Percentiles rank a stretch among this genome's conserved stretches.
These are phyloP conservation scores for Euphonia xanthogaster DNA, from an alignment of 2,797 vertebrate genomes.

Conservation along the genomic window DNA sequence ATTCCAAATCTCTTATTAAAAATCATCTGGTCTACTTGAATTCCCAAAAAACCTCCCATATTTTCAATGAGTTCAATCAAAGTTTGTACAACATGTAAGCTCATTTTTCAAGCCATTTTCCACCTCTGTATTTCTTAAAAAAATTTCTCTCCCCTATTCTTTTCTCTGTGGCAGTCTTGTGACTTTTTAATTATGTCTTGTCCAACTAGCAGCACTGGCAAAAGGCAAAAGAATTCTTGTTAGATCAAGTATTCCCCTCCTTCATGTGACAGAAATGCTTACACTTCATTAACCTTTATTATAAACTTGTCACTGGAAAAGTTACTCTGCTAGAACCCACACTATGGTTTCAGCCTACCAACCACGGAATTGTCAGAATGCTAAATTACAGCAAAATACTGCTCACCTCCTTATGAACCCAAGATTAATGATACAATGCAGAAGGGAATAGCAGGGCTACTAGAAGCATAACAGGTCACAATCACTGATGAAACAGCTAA, in stretches of 20 bases:
- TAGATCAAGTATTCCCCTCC: neutral
- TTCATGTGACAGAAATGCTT: conserved; percentile 21
- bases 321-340: conserved; percentile 42
- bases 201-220: neutral
- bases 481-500: conserved; percentile 22
- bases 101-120: neutral
- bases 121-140: neutral
- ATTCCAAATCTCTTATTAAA: neutral
- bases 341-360: conserved; percentile 27
- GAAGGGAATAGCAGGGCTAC: conserved; percentile 10
- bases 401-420: conserved; percentile 67
- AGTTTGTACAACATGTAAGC: neutral
- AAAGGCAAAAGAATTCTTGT: conserved; percentile 6
- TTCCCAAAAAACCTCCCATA: neutral
- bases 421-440: conserved; percentile 42
- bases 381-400: conserved; percentile 44
- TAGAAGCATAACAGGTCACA: neutral
- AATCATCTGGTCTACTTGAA: neutral
- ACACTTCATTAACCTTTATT: conserved; percentile 48
- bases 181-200: neutral
- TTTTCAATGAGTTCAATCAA: neutral
- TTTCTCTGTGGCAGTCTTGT: neutral
- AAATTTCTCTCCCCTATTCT: neutral
- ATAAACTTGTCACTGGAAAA: conserved; percentile 43
- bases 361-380: conserved; percentile 39